Evolutionary conservation across 2,888 invertebrate species (phyloP), one percentile per base, ranked within the genome.

Genomic region (Trachelus troglodyta): DNA sequence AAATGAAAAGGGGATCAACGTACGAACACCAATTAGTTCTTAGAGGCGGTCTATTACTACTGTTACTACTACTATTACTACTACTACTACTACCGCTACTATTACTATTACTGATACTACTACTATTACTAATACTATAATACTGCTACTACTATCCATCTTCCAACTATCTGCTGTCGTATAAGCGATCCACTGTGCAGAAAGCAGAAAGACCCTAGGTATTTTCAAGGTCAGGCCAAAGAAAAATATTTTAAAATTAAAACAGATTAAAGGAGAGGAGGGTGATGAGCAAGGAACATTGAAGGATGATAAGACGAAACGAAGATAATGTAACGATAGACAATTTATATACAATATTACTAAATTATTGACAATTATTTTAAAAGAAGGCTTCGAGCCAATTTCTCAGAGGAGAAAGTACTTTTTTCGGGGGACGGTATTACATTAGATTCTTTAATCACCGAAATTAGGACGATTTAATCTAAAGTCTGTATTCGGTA

Each of bases 11-110:
- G 91, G 91, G 91, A 91, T 90, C 91, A 91, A 91, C 88, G 90
- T 90, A 90, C 86, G 89, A 91, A 91, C 91, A 91, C 91, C 91
- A 91, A 91, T 90, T 91, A 91, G 90, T 82, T 89, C 86, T 90
- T 91, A 91, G 88, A 85, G 56, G 77, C 79, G 75, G 74, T 77
- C 75, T 37, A 75, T 69, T 77, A 69, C 76, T 79, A 77, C 68
- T 68, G 30, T 9, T 71, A 73, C 23, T 73, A 56, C 33, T 30
- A 34, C 34, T 76, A 73, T 23, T 69, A 37, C 12, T 75, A 37
- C 12, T 75, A 56, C 30, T 68, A 80, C 89, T 90, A 89, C 90
- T 89, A 87, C 88, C 81, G 82, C 85, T 86, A 83, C 86, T 83
- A 85, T 84, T 87, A 71, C 31, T 34, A 35, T 69, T 74, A 79